Percentiles rank a stretch among this genome's conserved stretches.
Evolutionary conservation across 1,140 invertebrate species (phyloP).

Genomic region (Metopolophium dirhodum): DNA sequence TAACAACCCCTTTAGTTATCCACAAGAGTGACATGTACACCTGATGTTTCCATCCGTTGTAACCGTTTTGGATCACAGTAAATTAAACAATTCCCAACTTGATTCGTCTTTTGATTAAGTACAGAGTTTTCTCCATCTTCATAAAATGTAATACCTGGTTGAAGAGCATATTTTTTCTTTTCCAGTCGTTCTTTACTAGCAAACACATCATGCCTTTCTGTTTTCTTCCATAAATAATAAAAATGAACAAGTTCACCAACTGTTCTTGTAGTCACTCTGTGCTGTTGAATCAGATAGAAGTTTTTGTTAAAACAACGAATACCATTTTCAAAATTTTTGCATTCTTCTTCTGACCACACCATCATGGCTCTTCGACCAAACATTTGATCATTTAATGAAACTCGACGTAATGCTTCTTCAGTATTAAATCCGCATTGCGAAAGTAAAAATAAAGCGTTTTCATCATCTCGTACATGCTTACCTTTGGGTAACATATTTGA

Average conservation of each 20-base stretch:
- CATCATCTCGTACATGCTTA: constrained; percentile 87
- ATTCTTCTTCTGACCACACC: constrained; percentile 97
- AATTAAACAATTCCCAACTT: constrained; percentile 70
- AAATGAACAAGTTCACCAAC: constrained; percentile 97
- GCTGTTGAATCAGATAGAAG: constrained; percentile 92
- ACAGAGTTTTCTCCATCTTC: constrained; percentile 69
- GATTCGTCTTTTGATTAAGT: constrained; percentile 66
- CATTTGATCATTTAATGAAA: constrained; percentile 79
- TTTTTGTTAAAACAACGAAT: constrained; percentile 93
- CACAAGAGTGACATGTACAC: constrained; percentile 37
- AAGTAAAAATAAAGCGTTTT: constrained; percentile 89
- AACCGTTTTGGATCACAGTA: constrained; percentile 71
- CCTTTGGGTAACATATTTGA: constrained; percentile 74
- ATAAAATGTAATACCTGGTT: constrained; percentile 75
- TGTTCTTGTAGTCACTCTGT: constrained; percentile 92
- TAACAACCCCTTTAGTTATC: constrained; percentile 40
- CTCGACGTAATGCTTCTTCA: constrained; percentile 87
- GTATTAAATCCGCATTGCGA: constrained; percentile 94
- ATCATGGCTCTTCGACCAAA: constrained; percentile 75
- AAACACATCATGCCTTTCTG: constrained; percentile 91
- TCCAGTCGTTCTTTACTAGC: constrained; percentile 82
- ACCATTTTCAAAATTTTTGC: constrained; percentile 94
- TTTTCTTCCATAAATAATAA: constrained; percentile 99
- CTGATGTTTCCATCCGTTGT: constrained; percentile 60
- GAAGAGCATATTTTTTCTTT: constrained; percentile 86